These are phyloP conservation scores for Tenodera sinensis DNA, from an alignment of 2,888 invertebrate genomes.

Conservation along the genomic window DNA sequence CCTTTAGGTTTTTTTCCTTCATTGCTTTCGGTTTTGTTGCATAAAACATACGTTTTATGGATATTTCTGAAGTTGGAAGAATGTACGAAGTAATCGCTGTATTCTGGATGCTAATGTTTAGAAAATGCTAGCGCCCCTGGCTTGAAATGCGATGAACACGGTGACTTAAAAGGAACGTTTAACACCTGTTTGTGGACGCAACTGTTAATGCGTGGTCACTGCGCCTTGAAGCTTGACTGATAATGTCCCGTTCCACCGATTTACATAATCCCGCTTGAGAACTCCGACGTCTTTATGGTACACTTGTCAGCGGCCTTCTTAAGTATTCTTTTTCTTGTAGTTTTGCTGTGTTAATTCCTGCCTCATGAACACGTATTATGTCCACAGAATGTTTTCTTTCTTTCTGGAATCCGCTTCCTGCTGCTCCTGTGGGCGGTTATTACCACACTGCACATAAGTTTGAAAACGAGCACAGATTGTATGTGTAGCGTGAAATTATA, in stretches of 20 bases:
- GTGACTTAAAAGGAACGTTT: neutral
- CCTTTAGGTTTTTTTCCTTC: too few species aligned
- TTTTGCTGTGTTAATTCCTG: neutral
- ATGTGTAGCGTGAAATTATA: too few species aligned
- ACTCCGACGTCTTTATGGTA: neutral
- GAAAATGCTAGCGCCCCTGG: neutral
- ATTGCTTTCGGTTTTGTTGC: neutral
- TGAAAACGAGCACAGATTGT: neutral
- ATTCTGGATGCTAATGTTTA: neutral
- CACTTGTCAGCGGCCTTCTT: neutral
- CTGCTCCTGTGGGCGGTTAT: neutral
- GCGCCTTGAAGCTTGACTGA: neutral
- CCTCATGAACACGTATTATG: neutral
- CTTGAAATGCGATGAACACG: neutral
- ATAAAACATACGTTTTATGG: neutral
- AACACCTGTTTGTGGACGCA: neutral
- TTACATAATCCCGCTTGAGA: neutral
- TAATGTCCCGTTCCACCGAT: neutral
- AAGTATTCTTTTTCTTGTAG: neutral
- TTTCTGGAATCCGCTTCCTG: neutral
- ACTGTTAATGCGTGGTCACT: neutral
- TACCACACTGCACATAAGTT: neutral
- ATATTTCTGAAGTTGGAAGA: neutral
- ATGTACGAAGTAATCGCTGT: neutral
- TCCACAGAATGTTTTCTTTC: neutral